These are phyloP conservation scores for Mesocentrotus franciscanus DNA, from an alignment of 53 echinoderm and acorn worm genomes.

Conservation along the genomic window DNA sequence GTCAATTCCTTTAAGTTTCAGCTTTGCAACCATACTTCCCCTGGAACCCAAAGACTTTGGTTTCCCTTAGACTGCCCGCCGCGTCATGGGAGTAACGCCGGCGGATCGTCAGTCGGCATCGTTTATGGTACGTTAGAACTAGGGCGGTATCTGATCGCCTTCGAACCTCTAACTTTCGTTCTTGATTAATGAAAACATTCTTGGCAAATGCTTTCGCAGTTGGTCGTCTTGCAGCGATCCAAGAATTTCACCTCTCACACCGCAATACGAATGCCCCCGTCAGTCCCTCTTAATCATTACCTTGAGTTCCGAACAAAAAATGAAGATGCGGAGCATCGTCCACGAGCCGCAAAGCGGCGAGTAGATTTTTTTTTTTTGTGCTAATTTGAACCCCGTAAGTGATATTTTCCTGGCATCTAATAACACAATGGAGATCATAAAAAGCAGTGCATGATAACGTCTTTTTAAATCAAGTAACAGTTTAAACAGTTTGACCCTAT, in stretches of 20 bases:
- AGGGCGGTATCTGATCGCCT: constrained; percentile 92
- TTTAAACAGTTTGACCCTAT: no score
- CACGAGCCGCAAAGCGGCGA: no score
- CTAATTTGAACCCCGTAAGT: no score
- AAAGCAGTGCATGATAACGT: no score
- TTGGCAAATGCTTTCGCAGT: constrained; percentile 94
- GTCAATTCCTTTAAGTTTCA: constrained; percentile 97
- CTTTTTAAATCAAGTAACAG: no score
- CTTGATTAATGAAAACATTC: constrained; percentile 92
- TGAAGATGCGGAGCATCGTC: no score
- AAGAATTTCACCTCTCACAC: constrained; percentile 88
- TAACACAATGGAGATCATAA: no score
- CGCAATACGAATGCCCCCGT: constrained; percentile 86
- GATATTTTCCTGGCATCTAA: no score
- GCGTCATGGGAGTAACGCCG: constrained; percentile 72
- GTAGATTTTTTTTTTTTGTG: no score
- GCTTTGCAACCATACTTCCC: constrained; percentile 78
- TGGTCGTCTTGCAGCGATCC: constrained; percentile 92
- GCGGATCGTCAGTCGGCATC: constrained; percentile 81
- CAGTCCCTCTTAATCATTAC: constrained; percentile 97
- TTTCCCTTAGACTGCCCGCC: constrained; percentile 74
- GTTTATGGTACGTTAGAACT: constrained; percentile 93
- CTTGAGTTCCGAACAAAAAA: constrained; percentile 86
- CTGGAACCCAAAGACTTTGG: constrained; percentile 85
- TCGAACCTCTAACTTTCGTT: constrained; percentile 87